Conservation (phyloP, 2,888 invertebrate genomes). For the Selenia dentaria region DNA sequence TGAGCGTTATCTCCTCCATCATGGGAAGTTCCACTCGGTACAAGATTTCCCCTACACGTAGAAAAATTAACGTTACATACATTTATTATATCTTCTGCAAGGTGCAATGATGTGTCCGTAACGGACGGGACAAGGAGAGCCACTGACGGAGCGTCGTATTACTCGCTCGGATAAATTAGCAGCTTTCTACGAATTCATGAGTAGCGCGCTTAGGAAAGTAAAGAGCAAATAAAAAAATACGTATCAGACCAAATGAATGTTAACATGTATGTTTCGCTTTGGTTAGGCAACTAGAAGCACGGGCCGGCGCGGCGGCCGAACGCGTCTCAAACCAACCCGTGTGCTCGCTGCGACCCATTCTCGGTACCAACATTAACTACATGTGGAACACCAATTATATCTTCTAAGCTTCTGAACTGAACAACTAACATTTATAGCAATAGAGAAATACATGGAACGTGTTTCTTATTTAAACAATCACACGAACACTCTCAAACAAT, state of each 20-base stretch:
- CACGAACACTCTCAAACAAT: no score
- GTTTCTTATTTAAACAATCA: no score
- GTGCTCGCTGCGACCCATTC: slow-evolving; percentile 65
- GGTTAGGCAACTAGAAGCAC: slow-evolving; percentile 83
- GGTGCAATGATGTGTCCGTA: slow-evolving; percentile 39
- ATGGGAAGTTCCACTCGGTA: slow-evolving; percentile 96
- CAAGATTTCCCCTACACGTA: slow-evolving; percentile 93
- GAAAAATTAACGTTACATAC: slow-evolving; percentile 84
- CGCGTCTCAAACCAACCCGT: slow-evolving; percentile 60
- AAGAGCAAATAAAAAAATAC: slow-evolving; percentile 65
- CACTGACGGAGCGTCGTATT: slow-evolving; percentile 15
- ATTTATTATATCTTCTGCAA: slow-evolving; percentile 53
- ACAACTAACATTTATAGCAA: slow-evolving; percentile 16
- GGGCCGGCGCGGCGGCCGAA: slow-evolving; percentile 55
- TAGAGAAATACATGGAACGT: no score
- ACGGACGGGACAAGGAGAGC: slow-evolving; percentile 13
- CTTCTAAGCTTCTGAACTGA: slow-evolving; percentile 38
- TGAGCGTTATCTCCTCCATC: slow-evolving; percentile 97
- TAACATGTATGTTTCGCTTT: slow-evolving; percentile 53
- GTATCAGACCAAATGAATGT: slow-evolving; percentile 54
- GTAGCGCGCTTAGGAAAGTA: slow-evolving; percentile 68
- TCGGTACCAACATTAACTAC: slow-evolving; percentile 60
- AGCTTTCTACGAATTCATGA: slow-evolving; percentile 56
- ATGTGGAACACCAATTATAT: slow-evolving; percentile 59
- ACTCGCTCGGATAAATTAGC: slow-evolving; percentile 45